Evolutionary conservation across 1,140 invertebrate species (phyloP), one percentile per base, ranked within the genome.

Genomic region (Zophobas atratus): DNA sequence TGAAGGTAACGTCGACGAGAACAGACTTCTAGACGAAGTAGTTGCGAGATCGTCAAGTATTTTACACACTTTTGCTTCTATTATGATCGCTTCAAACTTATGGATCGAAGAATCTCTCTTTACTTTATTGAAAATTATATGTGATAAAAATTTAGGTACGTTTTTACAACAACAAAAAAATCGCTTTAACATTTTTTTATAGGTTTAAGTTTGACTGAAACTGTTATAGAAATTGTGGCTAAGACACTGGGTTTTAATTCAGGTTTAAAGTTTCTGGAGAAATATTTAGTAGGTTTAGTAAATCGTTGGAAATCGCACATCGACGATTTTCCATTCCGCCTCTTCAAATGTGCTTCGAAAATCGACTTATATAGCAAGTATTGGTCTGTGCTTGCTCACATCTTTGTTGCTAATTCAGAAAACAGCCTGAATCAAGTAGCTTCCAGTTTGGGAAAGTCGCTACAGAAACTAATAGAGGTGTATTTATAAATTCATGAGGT

Each of bases 281-380:
- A 85, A 36, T 87, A 88, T 83, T 75, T 89, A 1, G 84, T 86
- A n/a, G 43, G 39, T 33, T 53, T 60, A 38, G 48, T 48, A 2
- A 56, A 48, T 46, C 35, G 6, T n/a, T 70, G 46, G 77, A 67
- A 46, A 34, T 73, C 56, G 2, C 77, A 72, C n/a, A 49, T 84
- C 6, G 73, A 80, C 33, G 41, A 79, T 60, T 84, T 84, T 81
- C 88, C 87, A 1, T 87, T 84, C 83, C 78, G 53, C 20, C 75
- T 88, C n/a, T 81, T 86, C 1, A 77, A 81, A 3, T 88, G 84
- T 70, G 32, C 63, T 1, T 82, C 79, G 5, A 81, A 86, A 77
- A 51, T 73, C 2, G 80, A 87, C 6, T 90, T 90, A 79, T 89
- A 86, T 55, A 51, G 79, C 1, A 83, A 77, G n/a, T 83, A 89